Percentiles rank a stretch among this genome's conserved stretches.
phyloP scores from a whole-genome alignment of 2,888 invertebrate species.

The Neoascia interrupta region DNA sequence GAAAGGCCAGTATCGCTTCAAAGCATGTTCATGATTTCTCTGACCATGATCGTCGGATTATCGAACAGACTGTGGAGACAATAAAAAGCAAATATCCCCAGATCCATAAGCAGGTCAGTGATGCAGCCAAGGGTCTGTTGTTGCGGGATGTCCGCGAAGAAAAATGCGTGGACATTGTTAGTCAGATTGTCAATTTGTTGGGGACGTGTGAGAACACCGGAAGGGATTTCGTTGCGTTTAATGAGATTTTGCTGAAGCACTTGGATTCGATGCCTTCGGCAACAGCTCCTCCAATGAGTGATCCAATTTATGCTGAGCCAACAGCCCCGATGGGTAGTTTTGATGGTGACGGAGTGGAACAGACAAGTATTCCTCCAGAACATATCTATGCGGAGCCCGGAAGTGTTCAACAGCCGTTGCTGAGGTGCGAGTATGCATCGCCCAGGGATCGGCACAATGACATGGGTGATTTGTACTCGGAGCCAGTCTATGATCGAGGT shows the following conservation, averaged over 20 bases:
- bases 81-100: slow-evolving; percentile 75
- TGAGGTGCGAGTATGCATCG: slow-evolving; percentile 75
- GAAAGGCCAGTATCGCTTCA: slow-evolving; percentile 10
- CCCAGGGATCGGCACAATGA: slow-evolving; percentile 74
- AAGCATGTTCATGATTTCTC: slow-evolving; percentile 73
- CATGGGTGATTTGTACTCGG: slow-evolving; percentile 74
- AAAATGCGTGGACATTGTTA: slow-evolving; percentile 74
- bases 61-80: slow-evolving; percentile 73
- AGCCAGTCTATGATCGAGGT: slow-evolving; percentile 76
- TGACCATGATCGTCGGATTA: slow-evolving; percentile 72
- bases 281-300: slow-evolving; percentile 70
- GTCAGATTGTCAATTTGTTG: slow-evolving; percentile 73
- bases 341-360: slow-evolving; percentile 25
- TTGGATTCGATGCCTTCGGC: slow-evolving; percentile 72
- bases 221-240: slow-evolving; percentile 74
- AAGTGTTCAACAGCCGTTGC: slow-evolving; percentile 74
- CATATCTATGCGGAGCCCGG: slow-evolving; percentile 77
- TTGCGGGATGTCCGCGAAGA: slow-evolving; percentile 72
- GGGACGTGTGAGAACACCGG: slow-evolving; percentile 72
- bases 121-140: slow-evolving; percentile 72
- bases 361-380: slow-evolving; percentile 70
- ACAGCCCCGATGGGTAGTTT: slow-evolving; percentile 65
- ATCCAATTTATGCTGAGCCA: slow-evolving; percentile 75
- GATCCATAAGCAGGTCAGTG: slow-evolving; percentile 73
- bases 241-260: slow-evolving; percentile 74